Evolutionary conservation across 23 tunicate genomes (phyloP).

Genomic region (Ascidia mentula): DNA sequence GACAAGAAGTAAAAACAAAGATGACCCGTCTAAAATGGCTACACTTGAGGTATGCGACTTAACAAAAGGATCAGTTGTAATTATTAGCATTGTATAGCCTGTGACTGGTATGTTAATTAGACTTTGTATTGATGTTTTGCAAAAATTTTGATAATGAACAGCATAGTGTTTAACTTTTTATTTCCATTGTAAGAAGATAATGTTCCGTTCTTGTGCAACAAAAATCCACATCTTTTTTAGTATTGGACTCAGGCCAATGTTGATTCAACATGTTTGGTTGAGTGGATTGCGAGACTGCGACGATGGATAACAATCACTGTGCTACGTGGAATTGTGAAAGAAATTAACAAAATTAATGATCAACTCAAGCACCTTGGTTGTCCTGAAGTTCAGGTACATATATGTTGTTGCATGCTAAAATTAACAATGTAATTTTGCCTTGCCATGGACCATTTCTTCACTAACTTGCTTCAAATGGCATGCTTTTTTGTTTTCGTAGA

Average conservation of each 20-base stretch:
- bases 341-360: slow-evolving; percentile 57
- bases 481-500: slow-evolving; percentile 17
- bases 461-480: too few relatives aligned
- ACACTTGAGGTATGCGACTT: slow-evolving; percentile 40
- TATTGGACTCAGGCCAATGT: slow-evolving; percentile 57
- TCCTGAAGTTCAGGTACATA: slow-evolving; percentile 51
- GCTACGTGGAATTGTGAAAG: slow-evolving; percentile 44
- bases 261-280: slow-evolving; percentile 8
- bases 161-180: too few relatives aligned
- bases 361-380: slow-evolving; percentile 44
- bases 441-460: too few relatives aligned
- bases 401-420: background rate
- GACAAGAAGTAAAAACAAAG: slow-evolving; percentile 34
- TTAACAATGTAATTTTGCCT: background rate
- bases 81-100: too few relatives aligned
- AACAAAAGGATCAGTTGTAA: too few relatives aligned
- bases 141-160: too few relatives aligned
- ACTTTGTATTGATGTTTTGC: too few relatives aligned
- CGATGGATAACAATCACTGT: slow-evolving; percentile 54
- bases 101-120: too few relatives aligned
- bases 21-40: slow-evolving; percentile 49
- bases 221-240: too few relatives aligned
- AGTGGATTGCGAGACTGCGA: slow-evolving; percentile 55
- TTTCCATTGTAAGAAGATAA: too few relatives aligned
- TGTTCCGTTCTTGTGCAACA: too few relatives aligned